Evolutionary conservation across 2,888 invertebrate species (phyloP), one percentile per base, ranked within the genome.

Genomic region (Hirtodrosophila cameraria): DNA sequence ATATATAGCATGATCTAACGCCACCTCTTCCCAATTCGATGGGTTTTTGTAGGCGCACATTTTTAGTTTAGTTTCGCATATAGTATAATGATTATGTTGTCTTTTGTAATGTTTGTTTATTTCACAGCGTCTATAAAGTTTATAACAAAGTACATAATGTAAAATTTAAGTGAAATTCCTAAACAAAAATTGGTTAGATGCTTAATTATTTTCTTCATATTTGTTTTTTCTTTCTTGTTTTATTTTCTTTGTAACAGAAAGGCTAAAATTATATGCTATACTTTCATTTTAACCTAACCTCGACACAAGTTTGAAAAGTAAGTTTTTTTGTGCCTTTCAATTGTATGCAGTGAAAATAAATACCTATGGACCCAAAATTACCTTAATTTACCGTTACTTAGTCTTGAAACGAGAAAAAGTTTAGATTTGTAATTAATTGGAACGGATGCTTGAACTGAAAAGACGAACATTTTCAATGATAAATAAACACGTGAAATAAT

Each of bases 71-170:
- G 83, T 71, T 85, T 79, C 63, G 83, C 80, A 71, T 62, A 58
- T 54, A 61, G 61, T 75, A 20, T 23, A 68, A 75, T 85, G 75
- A 78, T 67, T 55, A 53, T 61, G 42, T 45, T 55, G 35, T 71
- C n/a, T n/a, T n/a, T 63, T 65, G 77, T 62, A 70, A 54, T 74
- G 67, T 46, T 62, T 67, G 60, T 80, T 82, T 80, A 82, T 86
- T 80, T 82, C 83, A 86, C 86, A 80, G 79, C 83, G 83, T 82
- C 75, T 71, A 64, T 81, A 73, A 82, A 60, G 49, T 50, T 61
- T 78, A 82, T 66, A 82, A 79, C 83, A 82, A 72, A 66, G 59
- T 83, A 67, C 49, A 75, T 64, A 55, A 63, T 59, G 69, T 75
- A 84, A 68, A 76, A 61, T 77, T 67, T 72, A 67, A 66, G 50